Evolutionary conservation across 2,888 invertebrate genomes (phyloP), one percentile per base, ranked within the genome.

Genomic region (Trichogramma dendrolimi): DNA sequence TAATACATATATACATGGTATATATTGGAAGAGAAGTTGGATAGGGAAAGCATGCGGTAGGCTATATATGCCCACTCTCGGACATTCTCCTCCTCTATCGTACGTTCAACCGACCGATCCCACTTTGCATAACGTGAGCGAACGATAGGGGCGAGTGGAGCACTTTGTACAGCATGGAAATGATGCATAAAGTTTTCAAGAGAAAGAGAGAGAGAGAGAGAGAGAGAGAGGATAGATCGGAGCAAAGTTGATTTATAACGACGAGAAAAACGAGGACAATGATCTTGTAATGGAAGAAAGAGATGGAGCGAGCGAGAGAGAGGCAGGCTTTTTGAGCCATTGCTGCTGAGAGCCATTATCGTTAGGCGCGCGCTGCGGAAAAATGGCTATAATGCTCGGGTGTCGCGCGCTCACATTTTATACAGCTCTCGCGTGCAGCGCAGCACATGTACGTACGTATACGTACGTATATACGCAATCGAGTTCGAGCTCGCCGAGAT

Each of bases 161-260:
- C 52, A 53, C 53, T 42, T 53, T 52, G 48, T 4, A 14, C n/a
- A 7, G 27, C 49, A 58, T 61, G 54, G 54, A 61, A 61, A 61
- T 54, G 58, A 58, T 55, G 62, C 58, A 55, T 55, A 58, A 58
- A 58, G 58, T 62, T 60, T 56, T 59, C 49, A 40, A 55, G 47
- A 14, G 47, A 27, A 39, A 40, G 14, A 47, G 51, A 27, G 14
- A n/a, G 59, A 47, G 6, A 4, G n/a, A 40, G 49, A 60, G 27
- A 50, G 40, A 38, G 47, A 49, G 7, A 4, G 11, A 8, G 8
- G 41, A 55, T 6, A 48, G 53, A 52, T 55, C 39, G 55, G 6
- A 55, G 50, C 14, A 63, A 63, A 55, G 55, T 63, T 63, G 63
- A 63, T 63, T 63, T 60, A 60, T 57, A 51, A 53, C 62, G 10